Evolutionary conservation across 2,888 invertebrate genomes (phyloP), one percentile per base, ranked within the genome.

Genomic region (Sesamia inferens): DNA sequence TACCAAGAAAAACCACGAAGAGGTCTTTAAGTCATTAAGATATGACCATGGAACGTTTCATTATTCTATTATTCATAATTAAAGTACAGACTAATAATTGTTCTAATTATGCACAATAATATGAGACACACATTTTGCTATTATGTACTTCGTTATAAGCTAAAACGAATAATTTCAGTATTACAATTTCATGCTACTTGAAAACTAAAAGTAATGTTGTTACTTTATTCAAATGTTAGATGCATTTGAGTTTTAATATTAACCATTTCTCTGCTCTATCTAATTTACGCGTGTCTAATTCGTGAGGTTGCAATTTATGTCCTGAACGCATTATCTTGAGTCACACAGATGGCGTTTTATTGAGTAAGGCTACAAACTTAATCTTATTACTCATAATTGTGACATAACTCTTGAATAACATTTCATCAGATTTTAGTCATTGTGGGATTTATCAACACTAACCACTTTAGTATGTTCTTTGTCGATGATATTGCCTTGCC

Each of bases 381-480:
- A 74, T 65, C 44, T 65, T 77, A 69, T 84, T 85, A 85, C 76
- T 85, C 83, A 85, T 68, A 73, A 64, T 16, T 73, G 74, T 81
- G 65, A 65, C 64, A 66, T 58, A 75, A 82, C 31, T 59, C 7
- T 67, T 72, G 65, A 65, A 71, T 79, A 74, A 80, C 55, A 73
- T 76, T 79, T 79, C 62, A 22, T 44, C n/a, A 59, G 42, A 54
- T 68, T 65, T 63, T 75, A 78, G 78, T 83, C 76, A 77, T 55
- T 78, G 31, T 31, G 11, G 6, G 31, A 77, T 66, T 61, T 61
- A 55, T 39, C 42, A 57, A 47, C 8, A 71, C 11, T 54, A 58
- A 24, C 19, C 11, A 62, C 11, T 69, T 68, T 31, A 13, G 4
- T 11, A 51, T 51, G 22, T 59, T 58, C 31, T 48, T 51, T 55